Conservation (phyloP, 2,113 vertebrate species). For the Hippocampus guttulatus region DNA sequence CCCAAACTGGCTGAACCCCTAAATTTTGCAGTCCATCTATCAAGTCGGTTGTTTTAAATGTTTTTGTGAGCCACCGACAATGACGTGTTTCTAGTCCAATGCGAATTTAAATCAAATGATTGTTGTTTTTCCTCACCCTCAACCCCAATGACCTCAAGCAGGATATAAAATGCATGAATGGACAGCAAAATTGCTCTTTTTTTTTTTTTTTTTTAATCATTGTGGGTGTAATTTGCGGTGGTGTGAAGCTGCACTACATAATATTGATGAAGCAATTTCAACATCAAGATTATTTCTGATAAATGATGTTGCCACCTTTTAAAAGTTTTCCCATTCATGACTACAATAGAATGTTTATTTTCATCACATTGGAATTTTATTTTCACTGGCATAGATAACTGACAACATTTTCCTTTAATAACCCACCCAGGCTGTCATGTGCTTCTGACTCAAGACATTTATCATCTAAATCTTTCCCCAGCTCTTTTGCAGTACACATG, state of each 20-base stretch:
- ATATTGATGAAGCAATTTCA: background rate
- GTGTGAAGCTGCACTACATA: background rate
- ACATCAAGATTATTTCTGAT: background rate
- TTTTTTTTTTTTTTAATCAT: no score
- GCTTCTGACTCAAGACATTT: constrained; percentile 13
- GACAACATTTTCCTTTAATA: constrained; percentile 15
- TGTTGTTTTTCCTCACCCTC: background rate
- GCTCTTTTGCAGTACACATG: constrained; percentile 29
- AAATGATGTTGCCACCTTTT: background rate
- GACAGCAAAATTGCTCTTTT: background rate
- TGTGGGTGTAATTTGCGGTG: background rate
- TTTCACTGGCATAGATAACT: background rate
- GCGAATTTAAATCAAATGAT: background rate
- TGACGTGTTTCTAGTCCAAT: background rate
- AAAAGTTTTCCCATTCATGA: background rate
- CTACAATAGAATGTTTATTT: background rate
- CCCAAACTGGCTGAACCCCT: background rate
- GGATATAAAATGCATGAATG: background rate
- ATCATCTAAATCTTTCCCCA: constrained; percentile 29
- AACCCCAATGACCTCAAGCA: background rate
- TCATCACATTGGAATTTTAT: background rate
- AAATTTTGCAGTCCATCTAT: background rate
- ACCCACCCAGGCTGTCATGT: background rate
- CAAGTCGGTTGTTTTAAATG: background rate
- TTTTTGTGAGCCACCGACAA: background rate